These are phyloP conservation scores for Aromia moschata DNA, from an alignment of 2,888 invertebrate species.

Conservation along the genomic window DNA sequence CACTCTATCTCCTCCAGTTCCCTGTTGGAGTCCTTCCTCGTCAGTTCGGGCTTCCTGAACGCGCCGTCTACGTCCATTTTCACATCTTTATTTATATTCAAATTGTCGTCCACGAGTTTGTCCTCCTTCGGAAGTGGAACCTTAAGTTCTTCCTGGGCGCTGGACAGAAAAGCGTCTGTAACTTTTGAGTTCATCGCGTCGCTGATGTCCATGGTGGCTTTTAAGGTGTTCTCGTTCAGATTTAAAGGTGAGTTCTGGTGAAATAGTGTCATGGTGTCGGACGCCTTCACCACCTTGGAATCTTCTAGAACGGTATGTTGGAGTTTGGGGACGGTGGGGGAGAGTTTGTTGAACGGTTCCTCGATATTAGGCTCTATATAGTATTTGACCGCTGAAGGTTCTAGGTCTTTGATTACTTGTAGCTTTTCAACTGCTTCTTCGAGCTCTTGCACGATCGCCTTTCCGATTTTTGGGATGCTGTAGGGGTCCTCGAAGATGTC, in stretches of 20 bases:
- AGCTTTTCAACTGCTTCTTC: slow-evolving; percentile 60
- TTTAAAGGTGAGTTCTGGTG: slow-evolving; percentile 16
- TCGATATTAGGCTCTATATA: slow-evolving; percentile 58
- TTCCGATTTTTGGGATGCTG: slow-evolving; percentile 42
- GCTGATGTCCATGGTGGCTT: slow-evolving; percentile 32
- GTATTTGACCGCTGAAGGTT: slow-evolving; percentile 56
- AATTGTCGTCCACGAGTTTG: slow-evolving; percentile 46
- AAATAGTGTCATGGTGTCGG: slow-evolving; percentile 28
- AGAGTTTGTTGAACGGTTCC: slow-evolving; percentile 54
- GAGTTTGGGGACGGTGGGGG: slow-evolving; percentile 36
- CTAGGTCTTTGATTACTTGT: slow-evolving; percentile 52
- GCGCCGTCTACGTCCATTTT: slow-evolving; percentile 45
- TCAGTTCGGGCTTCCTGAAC: slow-evolving; percentile 40
- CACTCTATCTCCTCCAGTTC: slow-evolving; percentile 54
- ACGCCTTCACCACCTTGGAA: slow-evolving; percentile 39
- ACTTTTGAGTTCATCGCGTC: slow-evolving; percentile 61
- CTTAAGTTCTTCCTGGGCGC: slow-evolving; percentile 67
- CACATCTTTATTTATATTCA: slow-evolving; percentile 27
- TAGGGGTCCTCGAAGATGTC: slow-evolving; percentile 33
- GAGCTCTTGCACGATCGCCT: slow-evolving; percentile 53
- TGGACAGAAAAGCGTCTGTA: slow-evolving; percentile 69
- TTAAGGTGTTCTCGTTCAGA: slow-evolving; percentile 12
- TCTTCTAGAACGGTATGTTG: slow-evolving; percentile 42
- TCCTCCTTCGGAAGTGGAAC: slow-evolving; percentile 29
- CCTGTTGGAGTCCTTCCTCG: slow-evolving; percentile 56